Percentiles rank a stretch among this genome's conserved stretches.
Evolutionary conservation across 2,888 invertebrate species (phyloP).

Genomic region (Ganaspis brasiliensis): DNA sequence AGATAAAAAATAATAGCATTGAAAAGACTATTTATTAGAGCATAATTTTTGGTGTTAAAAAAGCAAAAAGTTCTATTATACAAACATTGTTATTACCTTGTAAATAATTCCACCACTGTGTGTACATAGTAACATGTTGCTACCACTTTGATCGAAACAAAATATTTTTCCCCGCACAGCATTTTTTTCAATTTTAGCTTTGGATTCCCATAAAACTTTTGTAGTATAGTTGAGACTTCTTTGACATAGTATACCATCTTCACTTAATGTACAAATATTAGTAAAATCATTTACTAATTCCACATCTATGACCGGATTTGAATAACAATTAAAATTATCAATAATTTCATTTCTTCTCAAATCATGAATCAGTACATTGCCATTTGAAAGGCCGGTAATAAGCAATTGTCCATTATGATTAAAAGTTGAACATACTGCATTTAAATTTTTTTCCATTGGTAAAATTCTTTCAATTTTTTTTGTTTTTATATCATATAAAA

Average conservation of each 20-base stretch:
- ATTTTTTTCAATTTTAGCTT: constrained; percentile 78
- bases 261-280: constrained; percentile 83
- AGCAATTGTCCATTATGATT: constrained; percentile 84
- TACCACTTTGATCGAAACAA: constrained; percentile 79
- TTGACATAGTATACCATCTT: constrained; percentile 80
- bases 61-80: too few species aligned
- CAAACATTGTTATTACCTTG: too few species aligned
- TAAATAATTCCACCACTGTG: constrained; percentile 79
- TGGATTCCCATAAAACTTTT: constrained; percentile 77
- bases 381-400: constrained; percentile 83
- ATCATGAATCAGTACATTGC: constrained; percentile 83
- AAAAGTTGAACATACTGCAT: constrained; percentile 82
- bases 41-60: too few species aligned
- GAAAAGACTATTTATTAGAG: too few species aligned
- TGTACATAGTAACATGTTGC: constrained; percentile 78
- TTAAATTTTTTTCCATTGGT: constrained; percentile 78
- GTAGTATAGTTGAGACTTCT: constrained; percentile 81
- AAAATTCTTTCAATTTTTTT: constrained; percentile 81
- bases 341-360: constrained; percentile 82
- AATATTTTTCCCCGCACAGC: constrained; percentile 78
- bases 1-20: too few species aligned
- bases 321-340: constrained; percentile 82
- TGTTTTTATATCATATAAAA: constrained; percentile 83
- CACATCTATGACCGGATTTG: constrained; percentile 82
- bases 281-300: constrained; percentile 83